phyloP scores from a whole-genome alignment of 2,888 invertebrate genomes.

The Brachyptera putata region DNA sequence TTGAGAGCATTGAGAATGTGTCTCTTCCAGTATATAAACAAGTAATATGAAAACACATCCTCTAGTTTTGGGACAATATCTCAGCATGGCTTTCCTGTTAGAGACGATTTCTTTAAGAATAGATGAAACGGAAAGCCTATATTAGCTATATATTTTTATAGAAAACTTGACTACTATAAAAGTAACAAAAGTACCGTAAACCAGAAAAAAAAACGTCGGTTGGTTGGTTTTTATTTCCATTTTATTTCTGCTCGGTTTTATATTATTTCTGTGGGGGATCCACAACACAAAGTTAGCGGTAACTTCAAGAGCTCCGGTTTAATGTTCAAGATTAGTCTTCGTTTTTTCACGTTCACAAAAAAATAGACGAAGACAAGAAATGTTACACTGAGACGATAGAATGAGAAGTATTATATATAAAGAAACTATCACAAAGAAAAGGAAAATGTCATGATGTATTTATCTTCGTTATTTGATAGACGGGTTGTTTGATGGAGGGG shows the following conservation, averaged over 20 bases:
- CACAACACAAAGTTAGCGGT: conserved; percentile 4
- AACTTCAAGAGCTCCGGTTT: background rate
- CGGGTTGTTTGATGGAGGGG: conserved; percentile 3
- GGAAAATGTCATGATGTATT: conserved; percentile 15
- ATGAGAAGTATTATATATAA: background rate
- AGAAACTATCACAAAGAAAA: conserved; percentile 4
- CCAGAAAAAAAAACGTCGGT: background rate
- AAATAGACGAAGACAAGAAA: no score
- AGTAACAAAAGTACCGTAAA: conserved; percentile 9
- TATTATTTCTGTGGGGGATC: background rate
- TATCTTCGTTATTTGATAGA: conserved; percentile 15
- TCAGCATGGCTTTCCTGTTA: background rate
- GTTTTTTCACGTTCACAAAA: background rate
- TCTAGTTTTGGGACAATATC: no score
- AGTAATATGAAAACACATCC: no score
- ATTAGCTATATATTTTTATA: conserved; percentile 16
- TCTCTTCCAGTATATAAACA: no score
- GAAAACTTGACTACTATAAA: background rate
- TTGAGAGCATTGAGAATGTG: background rate
- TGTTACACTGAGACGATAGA: background rate
- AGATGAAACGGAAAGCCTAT: conserved; percentile 9
- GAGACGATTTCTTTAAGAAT: conserved; percentile 3
- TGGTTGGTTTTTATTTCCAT: conserved; percentile 6
- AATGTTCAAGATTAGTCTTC: conserved; percentile 12
- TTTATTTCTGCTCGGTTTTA: conserved; percentile 2